A percentile compares a stretch with the other conserved stretches of the same genome.
Evolutionary conservation across 2,113 vertebrate species (phyloP).

Genomic region (Lates calcarifer): DNA sequence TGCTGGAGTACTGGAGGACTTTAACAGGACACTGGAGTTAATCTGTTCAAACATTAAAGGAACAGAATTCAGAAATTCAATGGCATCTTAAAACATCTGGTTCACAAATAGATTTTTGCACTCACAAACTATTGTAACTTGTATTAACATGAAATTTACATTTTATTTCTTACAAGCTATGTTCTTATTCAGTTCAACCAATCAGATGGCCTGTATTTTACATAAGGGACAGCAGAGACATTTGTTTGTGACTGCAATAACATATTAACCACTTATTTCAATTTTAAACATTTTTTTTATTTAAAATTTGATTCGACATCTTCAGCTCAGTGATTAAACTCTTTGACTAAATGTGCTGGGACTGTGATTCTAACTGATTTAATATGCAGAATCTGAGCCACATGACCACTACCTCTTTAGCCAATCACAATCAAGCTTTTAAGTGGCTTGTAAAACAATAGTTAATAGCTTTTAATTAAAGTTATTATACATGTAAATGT

Average conservation of each 20-base stretch:
- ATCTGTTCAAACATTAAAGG: not conserved
- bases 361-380: not conserved
- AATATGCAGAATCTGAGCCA: too few species aligned
- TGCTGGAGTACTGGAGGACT: not conserved
- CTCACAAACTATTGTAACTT: not conserved
- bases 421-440: not conserved
- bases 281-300: not conserved
- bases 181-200: not conserved
- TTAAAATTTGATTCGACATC: too few species aligned
- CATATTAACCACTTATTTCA: not conserved
- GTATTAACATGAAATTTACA: not conserved
- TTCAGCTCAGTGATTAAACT: too few species aligned
- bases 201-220: not conserved
- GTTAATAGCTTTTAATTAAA: not conserved
- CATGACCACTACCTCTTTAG: too few species aligned
- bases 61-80: not conserved
- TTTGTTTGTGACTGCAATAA: not conserved
- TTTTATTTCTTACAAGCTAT: too few species aligned
- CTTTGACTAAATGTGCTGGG: too few species aligned
- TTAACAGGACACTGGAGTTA: not conserved
- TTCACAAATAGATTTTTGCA: not conserved
- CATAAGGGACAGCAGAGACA: not conserved
- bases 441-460: not conserved
- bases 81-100: not conserved
- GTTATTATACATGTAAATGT: too few species aligned